Base-by-base conservation (phyloP, 1,140 invertebrate species). In the Mamestra configurata region DNA sequence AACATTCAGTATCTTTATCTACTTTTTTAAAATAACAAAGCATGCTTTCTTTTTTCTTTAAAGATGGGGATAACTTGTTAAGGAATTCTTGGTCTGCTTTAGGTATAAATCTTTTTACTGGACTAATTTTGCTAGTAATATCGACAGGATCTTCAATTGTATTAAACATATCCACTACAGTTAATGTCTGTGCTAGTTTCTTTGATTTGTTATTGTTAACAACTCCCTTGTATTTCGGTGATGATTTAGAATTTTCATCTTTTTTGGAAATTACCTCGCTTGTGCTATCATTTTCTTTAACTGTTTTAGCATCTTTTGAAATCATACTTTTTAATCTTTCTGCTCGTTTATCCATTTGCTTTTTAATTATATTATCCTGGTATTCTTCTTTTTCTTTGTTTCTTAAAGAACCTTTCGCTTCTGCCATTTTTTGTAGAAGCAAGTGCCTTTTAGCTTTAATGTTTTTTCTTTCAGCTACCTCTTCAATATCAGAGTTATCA, bases 381-480 rank as follows among this genome's bases (percentile, higher is more conserved):
- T 91, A 87, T 79, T 95, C 95, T 82, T 96, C 96, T 13, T 92
- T 90, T 84, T 96, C 85, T 82, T 95, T 95, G 11, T 96, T 93
- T 82, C 96, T 96, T n/a, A 93, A 71, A 6, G 94, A 94, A 4
- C 96, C 96, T 85, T 96, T 96, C 53, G 90, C 86, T 75, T 96
- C 94, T 61, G 96, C 95, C 96, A 96, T 96, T 80, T 95, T 95
- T 86, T 96, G 92, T 72, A 97, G 89, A 46, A 94, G 79, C 46
- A 95, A 84, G 81, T 95, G 95, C 83, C 96, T 94, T 85, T 95
- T 95, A 8, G 88, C 89, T 76, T 95, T 95, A 1, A 93, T 75
- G 84, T 91, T 87, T 77, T 92, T 94, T 24, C 92, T 88, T 70
- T 92, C 88, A 77, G 77, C 79, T 40, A 81, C 70, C 73, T 88